Conservation (phyloP, 2,113 vertebrate species). For the Nematolebias whitei region DNA sequence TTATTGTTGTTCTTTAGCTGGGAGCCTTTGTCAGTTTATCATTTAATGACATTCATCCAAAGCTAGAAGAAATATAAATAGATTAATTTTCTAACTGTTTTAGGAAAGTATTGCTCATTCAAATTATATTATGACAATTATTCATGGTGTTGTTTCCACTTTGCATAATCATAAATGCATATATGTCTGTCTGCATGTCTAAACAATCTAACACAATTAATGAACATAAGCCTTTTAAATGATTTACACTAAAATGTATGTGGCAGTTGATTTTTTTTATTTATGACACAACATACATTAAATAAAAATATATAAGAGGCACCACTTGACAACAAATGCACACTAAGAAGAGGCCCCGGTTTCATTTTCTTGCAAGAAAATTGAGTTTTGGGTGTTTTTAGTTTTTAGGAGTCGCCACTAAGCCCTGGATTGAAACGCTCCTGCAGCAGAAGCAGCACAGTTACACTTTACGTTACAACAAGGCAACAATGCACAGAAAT, state of each 20-base stretch:
- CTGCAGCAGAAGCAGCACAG: neutral
- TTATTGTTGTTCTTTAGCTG: slow-evolving; percentile 38
- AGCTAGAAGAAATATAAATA: slow-evolving; percentile 13
- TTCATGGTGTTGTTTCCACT: neutral
- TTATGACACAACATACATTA: no score
- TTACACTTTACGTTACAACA: neutral
- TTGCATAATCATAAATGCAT: neutral
- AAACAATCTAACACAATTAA: neutral
- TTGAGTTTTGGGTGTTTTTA: no score
- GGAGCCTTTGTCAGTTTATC: slow-evolving; percentile 44
- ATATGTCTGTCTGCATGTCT: neutral
- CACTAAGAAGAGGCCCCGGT: no score
- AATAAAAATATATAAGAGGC: no score
- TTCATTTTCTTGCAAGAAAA: no score
- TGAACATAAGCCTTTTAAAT: neutral
- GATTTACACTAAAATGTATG: neutral
- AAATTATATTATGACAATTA: neutral
- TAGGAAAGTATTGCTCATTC: slow-evolving; percentile 15
- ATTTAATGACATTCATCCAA: slow-evolving; percentile 57
- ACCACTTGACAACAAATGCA: no score
- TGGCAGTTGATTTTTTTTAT: neutral
- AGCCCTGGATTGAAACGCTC: no score
- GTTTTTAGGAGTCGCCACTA: no score
- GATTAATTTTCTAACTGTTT: slow-evolving; percentile 42
- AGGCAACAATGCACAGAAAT: neutral